Base-by-base conservation (phyloP, 2,113 vertebrate species). In the Hemibagrus wyckioides region DNA sequence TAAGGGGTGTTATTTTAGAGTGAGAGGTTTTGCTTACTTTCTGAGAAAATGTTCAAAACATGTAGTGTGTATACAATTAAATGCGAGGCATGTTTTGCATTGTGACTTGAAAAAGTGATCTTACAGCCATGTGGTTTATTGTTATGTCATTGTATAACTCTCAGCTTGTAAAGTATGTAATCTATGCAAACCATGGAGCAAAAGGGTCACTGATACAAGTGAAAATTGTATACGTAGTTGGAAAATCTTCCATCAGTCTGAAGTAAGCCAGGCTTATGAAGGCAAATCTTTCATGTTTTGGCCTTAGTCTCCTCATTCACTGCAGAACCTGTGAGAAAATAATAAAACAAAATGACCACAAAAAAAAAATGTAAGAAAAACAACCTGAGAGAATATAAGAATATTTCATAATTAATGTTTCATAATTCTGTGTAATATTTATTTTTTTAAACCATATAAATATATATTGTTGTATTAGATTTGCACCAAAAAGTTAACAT, bases 171-270 rank as follows among this genome's bases (percentile, higher is more conserved):
- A 69, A 73, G 57, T 77, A 4, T 65, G 65, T 44, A 25, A 39
- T 77, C 15, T 69, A 82, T 79, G 71, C 25, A 85, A 50, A 61
- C 39, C 69, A 36, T 39, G n/a, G 33, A 77, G 25, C 33, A 77
- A 7, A 87, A 89, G 30, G 30, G 25, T 57, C 3, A 13, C 23
- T 69, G 28, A 84, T 52, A 63, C 69, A 90, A 88, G 82, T 59
- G 67, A 85, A 76, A 82, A 59, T 71, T 79, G 30, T 36, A n/a
- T 25, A 11, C n/a, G n/a, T n/a, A n/a, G n/a, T n/a, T n/a, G n/a
- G n/a, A n/a, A n/a, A n/a, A n/a, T n/a, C n/a, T n/a, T n/a, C n/a
- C n/a, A n/a, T n/a, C n/a, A n/a, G n/a, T 5, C 44, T 48, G 44
- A 48, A 48, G 44, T 48, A 28, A 41, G 48, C 30, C 76, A 39